Conservation (phyloP, 2,888 invertebrate genomes). For the Apocheima hispidaria region DNA sequence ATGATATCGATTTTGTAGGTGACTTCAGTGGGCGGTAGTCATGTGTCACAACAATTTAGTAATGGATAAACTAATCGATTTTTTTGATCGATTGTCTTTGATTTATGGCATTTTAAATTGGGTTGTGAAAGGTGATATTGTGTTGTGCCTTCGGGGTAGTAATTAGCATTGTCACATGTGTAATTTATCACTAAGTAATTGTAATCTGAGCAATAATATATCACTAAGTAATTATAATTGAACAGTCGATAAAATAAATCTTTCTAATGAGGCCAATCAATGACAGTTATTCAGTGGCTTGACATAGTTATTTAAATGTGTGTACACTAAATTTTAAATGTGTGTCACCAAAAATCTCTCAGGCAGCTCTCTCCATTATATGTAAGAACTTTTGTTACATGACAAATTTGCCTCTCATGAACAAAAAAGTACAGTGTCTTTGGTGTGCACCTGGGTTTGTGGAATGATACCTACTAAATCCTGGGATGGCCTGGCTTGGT, state of each 20-base stretch:
- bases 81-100: constrained; percentile 40
- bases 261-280: constrained; percentile 24
- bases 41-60: constrained; percentile 50
- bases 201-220: constrained; percentile 42
- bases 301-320: background rate
- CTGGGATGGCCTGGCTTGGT: too few relatives aligned
- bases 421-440: too few relatives aligned
- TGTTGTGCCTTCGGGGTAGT: constrained; percentile 36
- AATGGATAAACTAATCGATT: constrained; percentile 45
- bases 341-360: too few relatives aligned
- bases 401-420: too few relatives aligned
- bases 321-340: background rate
- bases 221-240: constrained; percentile 36
- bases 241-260: constrained; percentile 29
- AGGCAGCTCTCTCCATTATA: too few relatives aligned
- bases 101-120: constrained; percentile 35
- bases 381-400: too few relatives aligned
- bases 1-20: constrained; percentile 67
- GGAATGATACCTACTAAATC: too few relatives aligned
- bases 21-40: constrained; percentile 43
- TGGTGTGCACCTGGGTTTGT: too few relatives aligned
- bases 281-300: constrained; percentile 16
- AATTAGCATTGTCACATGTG: constrained; percentile 29
- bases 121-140: constrained; percentile 31
- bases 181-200: constrained; percentile 5